Evolutionary conservation across 1,140 invertebrate species (phyloP).

Genomic region (Drosophila equinoxialis): DNA sequence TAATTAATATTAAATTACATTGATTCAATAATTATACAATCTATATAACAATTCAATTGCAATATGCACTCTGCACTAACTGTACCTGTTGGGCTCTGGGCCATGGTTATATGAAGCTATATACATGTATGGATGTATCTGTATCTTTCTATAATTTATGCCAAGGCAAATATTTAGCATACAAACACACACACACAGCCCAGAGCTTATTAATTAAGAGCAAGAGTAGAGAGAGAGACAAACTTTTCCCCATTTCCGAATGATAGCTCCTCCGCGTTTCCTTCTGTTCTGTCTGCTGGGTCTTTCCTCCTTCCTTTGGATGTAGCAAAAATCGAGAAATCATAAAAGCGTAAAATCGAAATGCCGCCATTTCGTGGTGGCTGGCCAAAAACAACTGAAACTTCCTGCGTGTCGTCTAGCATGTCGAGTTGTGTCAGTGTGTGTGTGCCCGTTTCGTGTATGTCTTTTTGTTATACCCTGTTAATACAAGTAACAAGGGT

Average conservation of each 20-base stretch:
- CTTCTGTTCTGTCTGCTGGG: slow-evolving; percentile 4
- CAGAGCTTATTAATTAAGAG: slow-evolving; percentile 76
- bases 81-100: slow-evolving; percentile 51
- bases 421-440: slow-evolving; percentile 40
- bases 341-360: slow-evolving; percentile 81
- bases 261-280: background rate
- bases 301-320: background rate
- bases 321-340: slow-evolving; percentile 66
- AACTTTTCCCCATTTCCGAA: slow-evolving; percentile 10
- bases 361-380: slow-evolving; percentile 73
- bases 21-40: slow-evolving; percentile 68
- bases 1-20: slow-evolving; percentile 80
- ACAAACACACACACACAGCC: slow-evolving; percentile 48
- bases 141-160: slow-evolving; percentile 59
- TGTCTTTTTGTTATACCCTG: background rate
- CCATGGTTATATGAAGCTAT: background rate
- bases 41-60: slow-evolving; percentile 52
- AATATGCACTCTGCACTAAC: slow-evolving; percentile 37
- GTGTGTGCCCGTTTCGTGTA: slow-evolving; percentile 7
- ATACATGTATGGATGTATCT: background rate
- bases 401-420: slow-evolving; percentile 11
- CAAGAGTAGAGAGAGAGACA: slow-evolving; percentile 5
- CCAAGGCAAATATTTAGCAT: slow-evolving; percentile 77
- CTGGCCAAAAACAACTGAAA: slow-evolving; percentile 51
- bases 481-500: background rate